Percentiles rank a stretch among this genome's conserved stretches.
Evolutionary conservation across 1,140 invertebrate genomes (phyloP).

Genomic region (Apis dorsata): DNA sequence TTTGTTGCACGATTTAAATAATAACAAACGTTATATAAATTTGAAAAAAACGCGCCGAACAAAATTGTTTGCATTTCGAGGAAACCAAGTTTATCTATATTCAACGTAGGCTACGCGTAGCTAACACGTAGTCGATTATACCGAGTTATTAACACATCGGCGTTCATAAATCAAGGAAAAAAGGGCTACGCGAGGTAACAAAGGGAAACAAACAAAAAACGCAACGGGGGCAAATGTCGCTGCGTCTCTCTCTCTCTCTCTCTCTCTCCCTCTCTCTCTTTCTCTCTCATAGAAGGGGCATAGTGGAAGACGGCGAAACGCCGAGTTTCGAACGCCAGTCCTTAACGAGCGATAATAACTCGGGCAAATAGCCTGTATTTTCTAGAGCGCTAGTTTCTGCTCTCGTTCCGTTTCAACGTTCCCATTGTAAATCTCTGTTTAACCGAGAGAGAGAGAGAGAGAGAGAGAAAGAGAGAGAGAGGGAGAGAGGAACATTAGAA

Average conservation of each 20-base stretch:
- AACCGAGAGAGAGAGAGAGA: not conserved
- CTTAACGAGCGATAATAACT: constrained; percentile 66
- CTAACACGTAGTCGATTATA: not conserved
- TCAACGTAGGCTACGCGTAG: too few species aligned
- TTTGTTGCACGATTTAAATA: too few species aligned
- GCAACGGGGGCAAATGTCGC: constrained; percentile 14
- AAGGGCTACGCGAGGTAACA: constrained; percentile 24
- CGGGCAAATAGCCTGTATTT: constrained; percentile 50
- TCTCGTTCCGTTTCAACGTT: not conserved
- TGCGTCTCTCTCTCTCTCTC: not conserved
- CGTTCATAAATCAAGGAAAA: not conserved
- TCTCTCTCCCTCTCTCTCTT: too few species aligned
- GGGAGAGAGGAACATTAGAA: not conserved
- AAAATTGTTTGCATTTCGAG: too few species aligned
- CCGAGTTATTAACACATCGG: not conserved
- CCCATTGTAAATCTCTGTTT: too few species aligned
- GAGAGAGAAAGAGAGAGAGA: not conserved
- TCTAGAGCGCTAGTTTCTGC: constrained; percentile 18
- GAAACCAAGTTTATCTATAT: too few species aligned
- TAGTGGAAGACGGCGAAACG: constrained; percentile 1
- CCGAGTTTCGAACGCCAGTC: constrained; percentile 51
- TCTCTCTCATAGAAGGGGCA: not conserved
- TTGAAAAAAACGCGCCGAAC: too few species aligned
- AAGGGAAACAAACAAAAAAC: constrained; percentile 23
- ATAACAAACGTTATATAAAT: too few species aligned